phyloP scores from a whole-genome alignment of 92 coral and sea anemone genomes.

The Palythoa grandiflora region DNA sequence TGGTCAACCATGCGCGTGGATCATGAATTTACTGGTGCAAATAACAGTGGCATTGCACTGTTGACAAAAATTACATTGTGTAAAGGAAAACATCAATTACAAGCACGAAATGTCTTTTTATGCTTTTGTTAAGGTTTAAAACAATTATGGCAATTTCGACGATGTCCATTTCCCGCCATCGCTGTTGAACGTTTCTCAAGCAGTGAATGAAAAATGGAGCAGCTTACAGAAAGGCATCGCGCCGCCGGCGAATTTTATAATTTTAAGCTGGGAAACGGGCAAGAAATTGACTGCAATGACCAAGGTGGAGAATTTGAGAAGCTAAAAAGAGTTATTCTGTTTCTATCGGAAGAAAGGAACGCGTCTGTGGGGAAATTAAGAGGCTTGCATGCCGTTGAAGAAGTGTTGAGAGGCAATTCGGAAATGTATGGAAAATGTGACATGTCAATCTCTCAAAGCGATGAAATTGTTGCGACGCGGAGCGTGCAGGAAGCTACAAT shows the following conservation, averaged over 20 bases:
- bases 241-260: slow-evolving; percentile 50
- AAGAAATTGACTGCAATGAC: slow-evolving; percentile 54
- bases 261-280: slow-evolving; percentile 59
- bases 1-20: slow-evolving; percentile 32
- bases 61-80: slow-evolving; percentile 21
- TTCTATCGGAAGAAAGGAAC: slow-evolving; percentile 66
- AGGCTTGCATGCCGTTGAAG: slow-evolving; percentile 52
- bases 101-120: slow-evolving; percentile 8
- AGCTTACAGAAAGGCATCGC: slow-evolving; percentile 14
- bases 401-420: slow-evolving; percentile 36
- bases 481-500: slow-evolving; percentile 37
- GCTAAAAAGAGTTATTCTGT: slow-evolving; percentile 50
- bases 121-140: background rate
- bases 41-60: background rate
- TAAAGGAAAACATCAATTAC: background rate
- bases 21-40: background rate
- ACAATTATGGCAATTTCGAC: background rate
- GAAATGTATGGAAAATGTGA: background rate
- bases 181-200: background rate
- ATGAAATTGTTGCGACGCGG: slow-evolving; percentile 19
- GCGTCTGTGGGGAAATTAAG: slow-evolving; percentile 61
- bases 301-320: slow-evolving; percentile 57
- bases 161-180: slow-evolving; percentile 23
- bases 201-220: slow-evolving; percentile 19
- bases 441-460: slow-evolving; percentile 1